These are phyloP conservation scores for Doris montereyensis DNA, from an alignment of 2,888 invertebrate genomes.

Conservation along the genomic window DNA sequence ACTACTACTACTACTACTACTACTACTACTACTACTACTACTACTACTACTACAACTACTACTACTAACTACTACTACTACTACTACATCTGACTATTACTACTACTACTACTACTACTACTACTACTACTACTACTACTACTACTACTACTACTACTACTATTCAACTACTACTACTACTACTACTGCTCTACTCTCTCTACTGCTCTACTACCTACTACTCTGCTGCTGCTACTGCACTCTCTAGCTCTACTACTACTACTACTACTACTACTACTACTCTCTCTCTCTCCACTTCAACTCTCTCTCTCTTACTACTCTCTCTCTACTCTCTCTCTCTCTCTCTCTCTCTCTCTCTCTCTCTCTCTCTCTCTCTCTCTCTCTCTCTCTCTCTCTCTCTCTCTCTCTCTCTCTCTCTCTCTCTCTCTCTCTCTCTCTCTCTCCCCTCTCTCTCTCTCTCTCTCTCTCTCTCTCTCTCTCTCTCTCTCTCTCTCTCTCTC, in stretches of 20 bases:
- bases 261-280: too few species aligned
- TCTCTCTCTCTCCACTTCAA: neutral
- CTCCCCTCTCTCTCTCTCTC: neutral
- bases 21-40: conserved; percentile 35
- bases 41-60: neutral
- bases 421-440: conserved; percentile 26
- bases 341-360: too few species aligned
- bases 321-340: too few species aligned
- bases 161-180: too few species aligned
- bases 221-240: too few species aligned
- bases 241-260: too few species aligned
- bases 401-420: neutral
- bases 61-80: too few species aligned
- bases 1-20: conserved; percentile 31
- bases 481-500: neutral
- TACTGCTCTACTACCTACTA: too few species aligned
- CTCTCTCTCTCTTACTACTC: neutral
- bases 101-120: neutral
- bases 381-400: too few species aligned
- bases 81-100: too few species aligned
- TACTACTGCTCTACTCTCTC: too few species aligned
- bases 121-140: conserved; percentile 9
- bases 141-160: neutral
- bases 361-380: too few species aligned
- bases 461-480: neutral